Evolutionary conservation across 2,888 invertebrate genomes (phyloP).

Genomic region (Lissonota sp.): DNA sequence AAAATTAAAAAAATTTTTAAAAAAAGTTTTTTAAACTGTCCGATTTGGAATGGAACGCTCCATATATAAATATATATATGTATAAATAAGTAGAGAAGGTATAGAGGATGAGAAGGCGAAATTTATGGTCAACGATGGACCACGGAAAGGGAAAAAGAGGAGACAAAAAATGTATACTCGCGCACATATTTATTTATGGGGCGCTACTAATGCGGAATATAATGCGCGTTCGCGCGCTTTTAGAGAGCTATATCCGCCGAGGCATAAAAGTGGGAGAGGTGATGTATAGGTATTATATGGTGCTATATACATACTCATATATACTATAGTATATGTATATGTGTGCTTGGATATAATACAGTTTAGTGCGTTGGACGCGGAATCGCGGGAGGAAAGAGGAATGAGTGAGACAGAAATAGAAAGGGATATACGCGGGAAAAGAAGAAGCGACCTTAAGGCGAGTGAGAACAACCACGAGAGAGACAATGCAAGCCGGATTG

Average conservation of each 20-base stretch:
- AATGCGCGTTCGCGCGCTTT: constrained; percentile 68
- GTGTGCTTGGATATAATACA: constrained; percentile 7
- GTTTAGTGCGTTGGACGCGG: constrained; percentile 10
- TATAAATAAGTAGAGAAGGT: constrained; percentile 8
- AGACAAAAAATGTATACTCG: constrained; percentile 36
- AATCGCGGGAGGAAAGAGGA: constrained; percentile 25
- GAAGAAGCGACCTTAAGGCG: constrained; percentile 74
- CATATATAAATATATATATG: background rate
- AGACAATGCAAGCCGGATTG: constrained; percentile 79
- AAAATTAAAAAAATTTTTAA: background rate
- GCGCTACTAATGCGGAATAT: constrained; percentile 70
- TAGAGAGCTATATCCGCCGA: constrained; percentile 29
- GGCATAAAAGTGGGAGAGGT: constrained; percentile 46
- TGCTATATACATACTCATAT: constrained; percentile 16
- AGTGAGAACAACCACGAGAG: constrained; percentile 74
- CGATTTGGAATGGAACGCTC: background rate
- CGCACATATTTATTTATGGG: constrained; percentile 64
- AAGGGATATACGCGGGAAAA: constrained; percentile 48
- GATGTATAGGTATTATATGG: constrained; percentile 38
- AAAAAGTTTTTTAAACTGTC: background rate
- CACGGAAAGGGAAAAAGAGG: constrained; percentile 16
- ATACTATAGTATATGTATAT: background rate
- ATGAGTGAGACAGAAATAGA: constrained; percentile 22
- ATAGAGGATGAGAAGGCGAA: constrained; percentile 34
- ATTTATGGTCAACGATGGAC: constrained; percentile 58